Conservation (phyloP, 1,140 invertebrate species). For the Euwallacea fornicatus region DNA sequence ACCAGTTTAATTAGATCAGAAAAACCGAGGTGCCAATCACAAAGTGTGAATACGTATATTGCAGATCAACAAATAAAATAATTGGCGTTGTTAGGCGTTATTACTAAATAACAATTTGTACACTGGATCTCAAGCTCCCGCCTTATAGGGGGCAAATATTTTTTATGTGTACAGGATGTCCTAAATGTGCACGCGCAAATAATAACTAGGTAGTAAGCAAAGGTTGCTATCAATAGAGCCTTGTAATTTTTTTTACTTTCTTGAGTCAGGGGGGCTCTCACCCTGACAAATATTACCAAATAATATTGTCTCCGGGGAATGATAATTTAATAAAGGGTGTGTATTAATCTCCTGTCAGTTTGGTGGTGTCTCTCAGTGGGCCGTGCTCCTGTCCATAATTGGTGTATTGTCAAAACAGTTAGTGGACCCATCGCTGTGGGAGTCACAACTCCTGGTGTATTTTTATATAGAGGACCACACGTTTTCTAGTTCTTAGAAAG, state of each 20-base stretch:
- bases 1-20: neutral
- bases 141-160: too few relatives aligned
- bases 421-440: conserved; percentile 33
- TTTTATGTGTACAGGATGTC: neutral
- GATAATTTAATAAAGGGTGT: conserved; percentile 48
- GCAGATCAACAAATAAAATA: neutral
- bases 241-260: neutral
- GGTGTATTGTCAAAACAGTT: conserved; percentile 48
- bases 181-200: neutral
- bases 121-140: too few relatives aligned
- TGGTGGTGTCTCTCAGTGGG: conserved; percentile 44
- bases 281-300: neutral
- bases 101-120: too few relatives aligned
- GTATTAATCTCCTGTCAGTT: conserved; percentile 49
- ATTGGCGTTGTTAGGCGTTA: too few relatives aligned
- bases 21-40: neutral
- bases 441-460: conserved; percentile 19
- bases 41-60: neutral
- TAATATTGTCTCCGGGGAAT: conserved; percentile 43
- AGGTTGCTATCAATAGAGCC: neutral
- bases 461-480: conserved; percentile 41
- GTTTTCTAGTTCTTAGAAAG: conserved; percentile 27
- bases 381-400: conserved; percentile 47
- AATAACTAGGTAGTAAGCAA: neutral
- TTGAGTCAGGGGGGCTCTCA: neutral